These are phyloP conservation scores for Frankliniella fusca DNA, from an alignment of 2,888 invertebrate genomes.

Conservation along the genomic window DNA sequence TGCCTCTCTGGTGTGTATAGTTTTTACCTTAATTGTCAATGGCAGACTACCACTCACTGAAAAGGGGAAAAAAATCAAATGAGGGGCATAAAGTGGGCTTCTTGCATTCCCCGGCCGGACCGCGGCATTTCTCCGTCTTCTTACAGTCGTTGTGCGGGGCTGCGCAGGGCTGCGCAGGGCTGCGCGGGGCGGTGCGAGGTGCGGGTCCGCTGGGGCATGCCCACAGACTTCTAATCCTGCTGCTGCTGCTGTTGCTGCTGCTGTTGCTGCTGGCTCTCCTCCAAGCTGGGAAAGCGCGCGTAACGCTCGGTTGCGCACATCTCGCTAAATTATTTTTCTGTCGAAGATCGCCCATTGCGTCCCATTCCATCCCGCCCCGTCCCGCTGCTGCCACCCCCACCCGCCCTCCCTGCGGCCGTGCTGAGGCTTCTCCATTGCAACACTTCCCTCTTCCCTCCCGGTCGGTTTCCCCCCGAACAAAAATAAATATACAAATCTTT, in stretches of 20 bases:
- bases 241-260: background rate
- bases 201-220: background rate
- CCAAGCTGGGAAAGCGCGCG: slow-evolving; percentile 11
- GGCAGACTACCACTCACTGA: background rate
- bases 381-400: background rate
- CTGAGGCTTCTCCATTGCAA: background rate
- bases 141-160: background rate
- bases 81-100: background rate
- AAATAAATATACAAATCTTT: too few species aligned
- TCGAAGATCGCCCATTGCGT: background rate
- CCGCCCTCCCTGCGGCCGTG: background rate
- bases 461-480: too few species aligned
- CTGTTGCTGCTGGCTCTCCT: background rate
- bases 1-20: background rate
- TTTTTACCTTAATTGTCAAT: background rate
- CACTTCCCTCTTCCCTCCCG: too few species aligned
- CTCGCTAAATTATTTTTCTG: background rate
- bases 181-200: background rate
- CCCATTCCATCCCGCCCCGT: background rate
- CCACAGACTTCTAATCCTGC: slow-evolving; percentile 10
- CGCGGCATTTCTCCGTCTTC: background rate
- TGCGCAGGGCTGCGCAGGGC: background rate
- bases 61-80: too few species aligned
- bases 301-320: background rate
- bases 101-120: background rate